phyloP scores from a whole-genome alignment of 2,797 vertebrate species.

The Muscicapa comitata region DNA sequence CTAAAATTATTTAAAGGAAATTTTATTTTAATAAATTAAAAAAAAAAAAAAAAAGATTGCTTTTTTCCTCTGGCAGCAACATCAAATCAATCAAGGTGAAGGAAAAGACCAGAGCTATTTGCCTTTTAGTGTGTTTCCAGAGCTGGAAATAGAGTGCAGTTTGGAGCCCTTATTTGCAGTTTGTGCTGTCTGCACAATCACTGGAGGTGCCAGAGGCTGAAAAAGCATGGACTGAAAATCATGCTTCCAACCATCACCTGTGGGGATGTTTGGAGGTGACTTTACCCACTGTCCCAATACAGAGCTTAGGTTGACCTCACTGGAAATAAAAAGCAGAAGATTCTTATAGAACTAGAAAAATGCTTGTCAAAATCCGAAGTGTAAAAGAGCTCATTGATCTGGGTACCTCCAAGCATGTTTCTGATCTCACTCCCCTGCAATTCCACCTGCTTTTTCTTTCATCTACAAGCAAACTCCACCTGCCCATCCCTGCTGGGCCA shows the following conservation, averaged over 20 bases:
- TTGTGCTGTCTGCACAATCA: background rate
- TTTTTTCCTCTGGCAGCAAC: slow-evolving; percentile 23
- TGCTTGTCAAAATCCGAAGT: background rate
- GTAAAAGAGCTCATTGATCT: background rate
- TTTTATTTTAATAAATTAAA: slow-evolving; percentile 57
- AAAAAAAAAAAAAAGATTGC: background rate
- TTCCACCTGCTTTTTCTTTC: background rate
- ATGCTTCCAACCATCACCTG: background rate
- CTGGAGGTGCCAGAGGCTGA: background rate
- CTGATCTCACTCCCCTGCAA: background rate
- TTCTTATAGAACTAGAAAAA: background rate
- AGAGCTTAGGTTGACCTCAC: background rate
- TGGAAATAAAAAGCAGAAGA: background rate
- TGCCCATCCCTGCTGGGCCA: background rate
- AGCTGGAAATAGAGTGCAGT: background rate
- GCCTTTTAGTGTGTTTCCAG: background rate
- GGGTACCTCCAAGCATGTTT: background rate
- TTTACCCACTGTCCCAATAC: background rate
- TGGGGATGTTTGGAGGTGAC: background rate
- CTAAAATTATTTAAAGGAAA: slow-evolving; percentile 64
- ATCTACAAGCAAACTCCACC: background rate
- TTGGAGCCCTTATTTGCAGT: background rate
- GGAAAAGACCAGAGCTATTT: slow-evolving; percentile 22
- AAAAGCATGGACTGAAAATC: background rate
- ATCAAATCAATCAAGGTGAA: slow-evolving; percentile 68